phyloP scores from a whole-genome alignment of 2,888 invertebrate genomes.

The Busseola fusca region DNA sequence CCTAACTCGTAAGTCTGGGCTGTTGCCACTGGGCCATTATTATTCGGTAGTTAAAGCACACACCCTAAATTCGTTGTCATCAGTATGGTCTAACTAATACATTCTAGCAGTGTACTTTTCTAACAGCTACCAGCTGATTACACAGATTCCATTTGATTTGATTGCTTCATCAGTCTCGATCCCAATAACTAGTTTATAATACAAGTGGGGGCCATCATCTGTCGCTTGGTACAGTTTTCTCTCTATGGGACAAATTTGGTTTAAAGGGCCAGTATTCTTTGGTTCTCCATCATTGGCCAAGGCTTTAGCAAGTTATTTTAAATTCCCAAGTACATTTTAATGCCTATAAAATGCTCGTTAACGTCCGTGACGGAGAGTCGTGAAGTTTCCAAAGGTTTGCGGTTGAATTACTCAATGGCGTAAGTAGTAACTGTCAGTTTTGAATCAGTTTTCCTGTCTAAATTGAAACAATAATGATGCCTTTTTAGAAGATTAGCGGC shows the following conservation, averaged over 20 bases:
- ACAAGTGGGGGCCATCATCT: conserved; percentile 5
- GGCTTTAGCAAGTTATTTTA: conserved; percentile 9
- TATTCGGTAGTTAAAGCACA: neutral
- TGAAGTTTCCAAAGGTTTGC: conserved; percentile 52
- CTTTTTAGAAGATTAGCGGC: conserved; percentile 18
- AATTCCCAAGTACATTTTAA: conserved; percentile 25
- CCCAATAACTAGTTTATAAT: conserved; percentile 20
- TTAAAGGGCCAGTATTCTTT: conserved; percentile 6
- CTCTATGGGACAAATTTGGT: neutral
- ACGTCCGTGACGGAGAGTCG: conserved; percentile 52
- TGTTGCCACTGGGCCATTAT: neutral
- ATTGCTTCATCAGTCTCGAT: conserved; percentile 18
- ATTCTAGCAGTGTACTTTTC: neutral
- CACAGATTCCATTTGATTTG: neutral
- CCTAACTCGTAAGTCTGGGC: neutral
- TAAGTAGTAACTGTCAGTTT: conserved; percentile 20
- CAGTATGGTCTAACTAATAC: neutral
- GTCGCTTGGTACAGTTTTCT: neutral
- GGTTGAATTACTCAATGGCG: conserved; percentile 42
- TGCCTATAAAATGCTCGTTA: conserved; percentile 50
- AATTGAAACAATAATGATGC: conserved; percentile 27
- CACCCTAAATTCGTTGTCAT: neutral
- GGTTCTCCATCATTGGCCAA: conserved; percentile 14
- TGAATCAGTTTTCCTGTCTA: conserved; percentile 28
- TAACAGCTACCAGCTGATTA: neutral